Percentiles rank a stretch among this genome's conserved stretches.
These are phyloP conservation scores for Drosophila virilis DNA, from an alignment of 1,140 invertebrate species.

Conservation along the genomic window DNA sequence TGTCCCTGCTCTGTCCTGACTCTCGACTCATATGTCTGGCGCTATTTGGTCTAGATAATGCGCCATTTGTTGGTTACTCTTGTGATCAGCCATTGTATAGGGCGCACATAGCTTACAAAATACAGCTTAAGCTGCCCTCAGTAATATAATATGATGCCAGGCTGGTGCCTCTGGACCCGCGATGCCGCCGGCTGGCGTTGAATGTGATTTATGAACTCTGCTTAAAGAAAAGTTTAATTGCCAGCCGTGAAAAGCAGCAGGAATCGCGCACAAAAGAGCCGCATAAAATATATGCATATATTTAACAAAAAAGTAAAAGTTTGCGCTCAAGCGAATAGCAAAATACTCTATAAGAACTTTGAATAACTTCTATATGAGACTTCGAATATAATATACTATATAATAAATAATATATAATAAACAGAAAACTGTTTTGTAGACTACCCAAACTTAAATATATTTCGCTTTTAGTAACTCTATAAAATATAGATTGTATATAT, in stretches of 20 bases:
- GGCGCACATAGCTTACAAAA: slow-evolving; percentile 31
- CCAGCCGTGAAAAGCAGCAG: slow-evolving; percentile 78
- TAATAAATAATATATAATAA: no score
- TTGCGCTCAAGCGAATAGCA: background rate
- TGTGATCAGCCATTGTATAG: slow-evolving; percentile 56
- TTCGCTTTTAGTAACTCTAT: no score
- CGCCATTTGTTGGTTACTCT: slow-evolving; percentile 63
- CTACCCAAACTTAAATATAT: no score
- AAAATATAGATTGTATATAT: no score
- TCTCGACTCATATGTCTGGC: slow-evolving; percentile 51
- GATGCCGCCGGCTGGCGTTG: slow-evolving; percentile 57
- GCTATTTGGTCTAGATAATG: slow-evolving; percentile 30
- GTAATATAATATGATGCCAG: slow-evolving; percentile 2
- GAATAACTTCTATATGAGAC: background rate
- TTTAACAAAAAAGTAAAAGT: slow-evolving; percentile 33
- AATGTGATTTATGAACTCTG: slow-evolving; percentile 81
- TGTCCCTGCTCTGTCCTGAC: background rate
- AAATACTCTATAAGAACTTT: slow-evolving; percentile 17
- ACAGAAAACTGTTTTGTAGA: no score
- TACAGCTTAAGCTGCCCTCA: slow-evolving; percentile 33
- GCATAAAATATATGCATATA: slow-evolving; percentile 29
- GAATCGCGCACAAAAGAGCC: slow-evolving; percentile 34
- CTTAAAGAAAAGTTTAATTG: slow-evolving; percentile 81
- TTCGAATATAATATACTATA: no score
- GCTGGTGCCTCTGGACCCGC: background rate